Percentiles rank a stretch among this genome's conserved stretches.
Evolutionary conservation across 2,113 vertebrate genomes (phyloP).

Genomic region (Onychostruthus taczanowskii): DNA sequence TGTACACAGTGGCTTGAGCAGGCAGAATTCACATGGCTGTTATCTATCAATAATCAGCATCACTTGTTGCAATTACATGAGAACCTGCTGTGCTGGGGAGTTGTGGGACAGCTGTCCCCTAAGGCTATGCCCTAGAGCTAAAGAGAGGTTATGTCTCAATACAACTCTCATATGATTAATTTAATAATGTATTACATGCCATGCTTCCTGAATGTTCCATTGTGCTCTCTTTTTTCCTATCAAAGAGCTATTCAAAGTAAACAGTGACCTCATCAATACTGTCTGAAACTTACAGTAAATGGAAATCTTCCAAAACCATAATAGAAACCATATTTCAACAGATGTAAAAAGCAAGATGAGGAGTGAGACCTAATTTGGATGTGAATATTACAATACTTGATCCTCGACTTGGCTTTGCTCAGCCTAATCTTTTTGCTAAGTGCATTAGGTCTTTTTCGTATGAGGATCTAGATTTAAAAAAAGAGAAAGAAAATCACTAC

Average conservation of each 20-base stretch:
- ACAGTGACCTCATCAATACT: conserved; percentile 67
- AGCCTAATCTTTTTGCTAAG: background rate
- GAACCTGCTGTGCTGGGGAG: background rate
- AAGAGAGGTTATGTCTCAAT: background rate
- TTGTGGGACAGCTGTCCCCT: background rate
- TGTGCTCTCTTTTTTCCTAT: conserved; percentile 52
- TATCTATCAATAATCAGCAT: background rate
- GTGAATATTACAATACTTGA: background rate
- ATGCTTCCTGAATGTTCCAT: conserved; percentile 46
- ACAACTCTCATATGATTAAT: conserved; percentile 22
- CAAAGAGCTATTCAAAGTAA: conserved; percentile 68
- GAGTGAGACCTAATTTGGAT: conserved; percentile 46
- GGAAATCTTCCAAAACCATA: conserved; percentile 65
- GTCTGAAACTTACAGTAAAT: conserved; percentile 62
- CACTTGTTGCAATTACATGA: background rate
- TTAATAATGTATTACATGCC: conserved; percentile 38
- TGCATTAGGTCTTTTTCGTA: background rate
- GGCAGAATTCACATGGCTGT: background rate
- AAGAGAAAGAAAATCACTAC: background rate
- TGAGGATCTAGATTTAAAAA: background rate
- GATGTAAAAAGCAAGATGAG: conserved; percentile 34
- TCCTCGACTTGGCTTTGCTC: background rate
- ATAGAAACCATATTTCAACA: conserved; percentile 64
- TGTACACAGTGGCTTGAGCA: background rate
- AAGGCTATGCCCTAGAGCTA: background rate